Evolutionary conservation across 2,113 vertebrate species (phyloP), one percentile per base, ranked within the genome.

Genomic region (Mohoua ochrocephala): DNA sequence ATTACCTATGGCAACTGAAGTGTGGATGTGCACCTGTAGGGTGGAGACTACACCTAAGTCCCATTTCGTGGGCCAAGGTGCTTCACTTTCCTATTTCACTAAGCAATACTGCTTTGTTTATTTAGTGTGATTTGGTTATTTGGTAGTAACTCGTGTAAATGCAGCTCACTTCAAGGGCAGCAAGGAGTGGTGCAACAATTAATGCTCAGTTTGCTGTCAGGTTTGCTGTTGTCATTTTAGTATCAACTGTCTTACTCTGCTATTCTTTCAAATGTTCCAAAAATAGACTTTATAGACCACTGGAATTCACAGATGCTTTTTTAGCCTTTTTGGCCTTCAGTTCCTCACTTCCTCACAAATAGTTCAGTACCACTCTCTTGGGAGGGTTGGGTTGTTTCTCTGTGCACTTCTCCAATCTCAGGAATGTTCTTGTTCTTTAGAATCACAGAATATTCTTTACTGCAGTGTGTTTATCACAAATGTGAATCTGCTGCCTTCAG

Each of bases 1-100:
- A 18, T 59, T 0, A 15, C 5, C 1, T 44, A 0, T 6, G 27
- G 26, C 41, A 53, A 8, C 21, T 16, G 13, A 52, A 75, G 13
- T 26, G 41, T 37, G n/a, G 8, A 3, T 39, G 30, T 16, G 67
- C 13, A n/a, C 27, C 15, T 27, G 0, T 45, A 37, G 4, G 5
- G 3, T 73, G 22, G 28, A 63, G 21, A 57, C 9, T 13, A 30
- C 18, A 11, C 28, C 5, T 3, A 13, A 33, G 14, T 21, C 19
- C 17, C 6, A 0, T 14, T 18, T 39, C 70, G 30, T 33, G 41
- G 18, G 35, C 39, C 6, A 17, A 64, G 35, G 11, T 49, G 24
- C 33, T 73, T 77, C 59, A 18, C 31, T 71, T 67, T 20, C 1
- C 4, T 53, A 3, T 44, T 47, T 68, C 24, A 30, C 33, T 30